phyloP scores from a whole-genome alignment of 2,113 vertebrate species.

The Mobula birostris region DNA sequence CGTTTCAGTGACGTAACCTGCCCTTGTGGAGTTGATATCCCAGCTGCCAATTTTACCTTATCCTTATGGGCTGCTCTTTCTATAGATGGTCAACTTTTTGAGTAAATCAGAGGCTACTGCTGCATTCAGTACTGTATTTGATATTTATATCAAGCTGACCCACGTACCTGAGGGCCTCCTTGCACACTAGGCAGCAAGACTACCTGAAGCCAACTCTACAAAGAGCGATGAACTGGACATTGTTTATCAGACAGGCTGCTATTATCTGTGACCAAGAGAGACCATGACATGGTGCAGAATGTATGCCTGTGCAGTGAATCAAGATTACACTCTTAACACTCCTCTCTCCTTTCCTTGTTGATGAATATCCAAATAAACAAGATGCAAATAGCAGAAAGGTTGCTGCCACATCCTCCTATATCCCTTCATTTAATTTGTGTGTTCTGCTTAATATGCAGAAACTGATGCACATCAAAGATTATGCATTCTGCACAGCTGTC shows the following conservation, averaged over 20 bases:
- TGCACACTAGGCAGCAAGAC: not conserved
- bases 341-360: not conserved
- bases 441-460: conserved; percentile 32
- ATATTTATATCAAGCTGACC: not conserved
- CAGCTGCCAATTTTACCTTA: not conserved
- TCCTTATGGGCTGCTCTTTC: not conserved
- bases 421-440: not conserved
- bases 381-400: not conserved
- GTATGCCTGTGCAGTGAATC: not conserved
- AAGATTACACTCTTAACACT: not conserved
- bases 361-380: not conserved
- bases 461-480: conserved; percentile 34
- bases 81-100: not conserved
- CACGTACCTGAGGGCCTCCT: not conserved
- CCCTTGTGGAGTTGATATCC: not conserved
- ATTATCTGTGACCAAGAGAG: not conserved
- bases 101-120: not conserved
- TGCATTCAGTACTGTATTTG: not conserved
- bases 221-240: not conserved
- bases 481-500: conserved; percentile 21
- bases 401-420: not conserved
- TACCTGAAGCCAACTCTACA: not conserved
- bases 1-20: not conserved
- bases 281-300: too few species aligned
- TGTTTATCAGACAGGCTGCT: not conserved